Conservation (phyloP, 2,888 invertebrate genomes). For the Meloe dianella region DNA sequence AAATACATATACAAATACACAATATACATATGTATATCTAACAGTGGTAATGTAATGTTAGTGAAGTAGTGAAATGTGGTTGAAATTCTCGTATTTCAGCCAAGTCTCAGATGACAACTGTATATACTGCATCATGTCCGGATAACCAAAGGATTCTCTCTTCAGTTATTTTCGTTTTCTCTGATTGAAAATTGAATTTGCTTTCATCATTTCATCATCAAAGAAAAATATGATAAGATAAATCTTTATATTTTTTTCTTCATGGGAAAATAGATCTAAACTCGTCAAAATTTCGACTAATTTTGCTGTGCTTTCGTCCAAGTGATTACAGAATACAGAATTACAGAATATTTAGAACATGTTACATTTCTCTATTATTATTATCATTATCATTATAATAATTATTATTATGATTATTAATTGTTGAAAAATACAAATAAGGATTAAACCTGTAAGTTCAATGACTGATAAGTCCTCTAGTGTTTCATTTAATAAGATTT, state of each 20-base stretch:
- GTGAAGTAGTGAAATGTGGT: constrained; percentile 44
- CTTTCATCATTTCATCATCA: not conserved
- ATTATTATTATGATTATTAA: no score
- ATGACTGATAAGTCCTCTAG: not conserved
- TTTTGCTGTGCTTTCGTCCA: no score
- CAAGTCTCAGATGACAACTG: constrained; percentile 39
- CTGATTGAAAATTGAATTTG: not conserved
- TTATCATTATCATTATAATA: no score
- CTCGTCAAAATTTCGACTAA: no score
- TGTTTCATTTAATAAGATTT: constrained; percentile 9
- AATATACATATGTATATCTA: no score
- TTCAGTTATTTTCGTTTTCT: no score
- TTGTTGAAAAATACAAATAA: not conserved
- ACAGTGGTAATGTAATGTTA: constrained; percentile 44
- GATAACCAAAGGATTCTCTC: constrained; percentile 6
- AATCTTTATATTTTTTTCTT: no score
- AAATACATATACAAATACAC: not conserved
- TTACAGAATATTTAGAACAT: no score
- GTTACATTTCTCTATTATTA: no score
- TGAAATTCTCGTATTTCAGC: constrained; percentile 37
- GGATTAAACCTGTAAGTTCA: not conserved
- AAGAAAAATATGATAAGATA: no score
- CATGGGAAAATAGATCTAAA: no score
- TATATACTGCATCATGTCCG: constrained; percentile 36
- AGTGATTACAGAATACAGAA: no score